These are phyloP conservation scores for Luidia sarsii DNA, from an alignment of 53 echinoderm and acorn worm genomes.

Conservation along the genomic window DNA sequence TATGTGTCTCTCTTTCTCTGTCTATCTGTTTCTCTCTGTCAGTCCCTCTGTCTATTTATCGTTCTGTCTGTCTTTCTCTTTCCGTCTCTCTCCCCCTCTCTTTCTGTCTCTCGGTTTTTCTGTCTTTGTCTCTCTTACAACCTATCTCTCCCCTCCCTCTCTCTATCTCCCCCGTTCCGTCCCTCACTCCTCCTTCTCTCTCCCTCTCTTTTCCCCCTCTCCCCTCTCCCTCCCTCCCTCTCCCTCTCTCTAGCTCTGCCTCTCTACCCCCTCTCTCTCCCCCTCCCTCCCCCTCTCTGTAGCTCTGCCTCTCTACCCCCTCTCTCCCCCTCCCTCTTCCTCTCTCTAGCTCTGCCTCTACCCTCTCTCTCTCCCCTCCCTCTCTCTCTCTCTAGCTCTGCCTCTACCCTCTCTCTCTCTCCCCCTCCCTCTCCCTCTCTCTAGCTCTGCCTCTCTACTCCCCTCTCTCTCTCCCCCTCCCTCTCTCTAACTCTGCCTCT, in stretches of 20 bases:
- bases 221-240: neutral
- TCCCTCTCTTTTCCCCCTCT: neutral
- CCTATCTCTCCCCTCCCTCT: neutral
- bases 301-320: too few species aligned
- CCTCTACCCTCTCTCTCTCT: too few species aligned
- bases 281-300: too few species aligned
- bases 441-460: too few species aligned
- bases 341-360: neutral
- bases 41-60: neutral
- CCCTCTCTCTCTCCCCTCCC: neutral
- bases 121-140: neutral
- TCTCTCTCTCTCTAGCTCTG: neutral
- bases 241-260: neutral
- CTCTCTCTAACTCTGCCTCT: too few species aligned
- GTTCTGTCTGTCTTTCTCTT: neutral
- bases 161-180: too few species aligned
- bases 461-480: too few species aligned
- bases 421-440: too few species aligned
- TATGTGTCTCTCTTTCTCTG: too few species aligned
- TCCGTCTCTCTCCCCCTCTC: neutral
- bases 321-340: neutral
- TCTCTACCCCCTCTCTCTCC: too few species aligned
- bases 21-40: too few species aligned
- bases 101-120: neutral
- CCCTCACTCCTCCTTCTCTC: neutral